Evolutionary conservation across 2,113 vertebrate species (phyloP), one percentile per base, ranked within the genome.

Genomic region (Tichodroma muraria): DNA sequence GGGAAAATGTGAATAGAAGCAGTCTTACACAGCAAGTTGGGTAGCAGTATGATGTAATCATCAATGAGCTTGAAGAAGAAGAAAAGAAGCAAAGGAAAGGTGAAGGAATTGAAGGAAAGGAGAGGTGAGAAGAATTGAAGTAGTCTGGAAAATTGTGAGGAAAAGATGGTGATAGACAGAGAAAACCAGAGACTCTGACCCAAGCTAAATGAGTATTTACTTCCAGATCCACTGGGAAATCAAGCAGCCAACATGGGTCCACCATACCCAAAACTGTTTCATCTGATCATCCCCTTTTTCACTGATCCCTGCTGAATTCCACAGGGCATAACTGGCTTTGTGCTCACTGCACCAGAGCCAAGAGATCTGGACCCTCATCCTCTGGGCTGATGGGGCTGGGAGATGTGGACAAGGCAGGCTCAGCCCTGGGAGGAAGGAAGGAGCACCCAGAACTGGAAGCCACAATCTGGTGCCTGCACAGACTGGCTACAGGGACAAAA

Each of bases 361-460:
- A 52, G 15, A 65, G 37, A 59, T 8, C 25, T 79, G 57, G 42
- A 56, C 9, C 35, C 9, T 40, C 2, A 5, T 59, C 20, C 52
- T 37, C 33, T 10, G 31, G 35, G 28, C 3, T 57, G 57, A 20
- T 4, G 19, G 30, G 54, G 16, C 12, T 78, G 44, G 22, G 38
- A 73, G 45, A 63, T 18, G 50, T 16, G n/a, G 37, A 33, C 21
- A 40, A 69, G 1, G 2, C 35, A 54, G 4, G 23, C 33, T 73
- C 20, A 64, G 72, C 59, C 68, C 35, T 31, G 31, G 30, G 10
- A 38, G 69, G 57, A 47, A 25, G 66, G 15, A 68, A 63, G 13
- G 13, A 71, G 22, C n/a, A 53, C 6, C 22, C 0, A 1, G 31
- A 38, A 40, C 14, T 1, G 20, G 13, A 13, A 40, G 9, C 9